These are phyloP conservation scores for Strigamia transsilvanica DNA, from an alignment of 2,888 invertebrate species.

Conservation along the genomic window DNA sequence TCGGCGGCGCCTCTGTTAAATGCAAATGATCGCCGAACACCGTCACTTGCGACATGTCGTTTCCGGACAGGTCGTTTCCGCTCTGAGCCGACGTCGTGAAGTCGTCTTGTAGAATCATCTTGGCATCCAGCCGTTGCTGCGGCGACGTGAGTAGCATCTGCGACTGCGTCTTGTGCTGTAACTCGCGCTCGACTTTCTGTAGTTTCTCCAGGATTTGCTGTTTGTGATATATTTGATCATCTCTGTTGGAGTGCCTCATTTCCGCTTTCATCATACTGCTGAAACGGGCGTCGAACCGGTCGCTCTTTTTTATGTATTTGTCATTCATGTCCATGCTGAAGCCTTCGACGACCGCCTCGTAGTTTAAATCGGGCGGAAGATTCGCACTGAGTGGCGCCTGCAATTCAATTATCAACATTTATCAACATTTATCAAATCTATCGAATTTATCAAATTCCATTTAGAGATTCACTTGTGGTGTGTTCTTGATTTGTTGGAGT, in stretches of 20 bases:
- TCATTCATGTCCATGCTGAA: conserved; percentile 52
- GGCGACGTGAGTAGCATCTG: conserved; percentile 60
- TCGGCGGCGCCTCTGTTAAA: neutral
- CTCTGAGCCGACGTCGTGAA: too few relatives aligned
- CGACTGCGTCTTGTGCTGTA: conserved; percentile 66
- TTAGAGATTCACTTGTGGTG: conserved; percentile 38
- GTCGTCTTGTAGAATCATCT: too few relatives aligned
- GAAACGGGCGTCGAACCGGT: conserved; percentile 64
- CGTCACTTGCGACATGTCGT: conserved; percentile 53
- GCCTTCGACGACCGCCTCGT: conserved; percentile 54
- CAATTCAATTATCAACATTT: too few relatives aligned
- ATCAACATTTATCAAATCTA: too few relatives aligned
- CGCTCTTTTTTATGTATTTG: conserved; percentile 61
- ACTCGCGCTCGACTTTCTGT: conserved; percentile 75
- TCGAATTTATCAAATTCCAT: neutral
- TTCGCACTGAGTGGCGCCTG: neutral
- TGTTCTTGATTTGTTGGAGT: conserved; percentile 55
- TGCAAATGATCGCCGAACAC: too few relatives aligned
- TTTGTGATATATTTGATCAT: conserved; percentile 74
- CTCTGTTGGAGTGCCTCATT: conserved; percentile 60
- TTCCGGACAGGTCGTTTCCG: neutral
- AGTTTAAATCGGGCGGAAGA: conserved; percentile 54
- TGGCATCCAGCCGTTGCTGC: conserved; percentile 33
- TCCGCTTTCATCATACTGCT: conserved; percentile 65
- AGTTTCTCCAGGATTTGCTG: conserved; percentile 77